Conservation (phyloP, 1,140 invertebrate species). For the Apis dorsata region DNA sequence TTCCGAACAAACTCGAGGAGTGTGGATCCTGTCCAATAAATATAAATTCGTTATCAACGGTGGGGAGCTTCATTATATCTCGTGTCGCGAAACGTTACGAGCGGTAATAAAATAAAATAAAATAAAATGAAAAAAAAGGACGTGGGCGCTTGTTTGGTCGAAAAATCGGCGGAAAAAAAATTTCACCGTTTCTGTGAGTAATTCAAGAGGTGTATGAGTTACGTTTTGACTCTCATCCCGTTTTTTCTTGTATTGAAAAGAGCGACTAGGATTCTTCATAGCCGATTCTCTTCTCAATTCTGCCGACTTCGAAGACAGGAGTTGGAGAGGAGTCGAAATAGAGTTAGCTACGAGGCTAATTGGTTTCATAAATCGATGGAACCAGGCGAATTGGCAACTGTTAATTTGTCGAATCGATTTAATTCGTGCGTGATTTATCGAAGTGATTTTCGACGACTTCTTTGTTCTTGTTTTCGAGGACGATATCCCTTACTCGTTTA, state of each 20-base stretch:
- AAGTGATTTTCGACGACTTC: too few relatives aligned
- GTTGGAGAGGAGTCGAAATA: slow-evolving; percentile 17
- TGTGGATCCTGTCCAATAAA: neutral
- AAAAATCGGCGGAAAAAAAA: neutral
- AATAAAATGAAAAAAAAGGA: too few relatives aligned
- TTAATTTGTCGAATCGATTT: neutral
- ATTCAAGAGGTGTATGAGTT: neutral
- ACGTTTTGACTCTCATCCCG: neutral
- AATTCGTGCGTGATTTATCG: too few relatives aligned
- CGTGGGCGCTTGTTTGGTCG: neutral
- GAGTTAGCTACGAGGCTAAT: slow-evolving; percentile 4
- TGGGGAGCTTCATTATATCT: neutral
- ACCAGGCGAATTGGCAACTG: neutral
- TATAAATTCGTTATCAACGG: neutral
- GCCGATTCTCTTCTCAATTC: slow-evolving; percentile 7
- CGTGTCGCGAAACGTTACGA: neutral
- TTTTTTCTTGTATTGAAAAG: neutral
- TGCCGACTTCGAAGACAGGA: slow-evolving; percentile 18
- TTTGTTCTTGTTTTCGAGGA: too few relatives aligned
- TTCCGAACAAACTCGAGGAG: neutral
- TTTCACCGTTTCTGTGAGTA: slow-evolving; percentile 13
- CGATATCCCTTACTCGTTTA: too few relatives aligned
- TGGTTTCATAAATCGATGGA: slow-evolving; percentile 30
- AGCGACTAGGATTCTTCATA: neutral
- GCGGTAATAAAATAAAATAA: neutral